Conservation (phyloP, 2,113 vertebrate species). For the Tringa solitaria region DNA sequence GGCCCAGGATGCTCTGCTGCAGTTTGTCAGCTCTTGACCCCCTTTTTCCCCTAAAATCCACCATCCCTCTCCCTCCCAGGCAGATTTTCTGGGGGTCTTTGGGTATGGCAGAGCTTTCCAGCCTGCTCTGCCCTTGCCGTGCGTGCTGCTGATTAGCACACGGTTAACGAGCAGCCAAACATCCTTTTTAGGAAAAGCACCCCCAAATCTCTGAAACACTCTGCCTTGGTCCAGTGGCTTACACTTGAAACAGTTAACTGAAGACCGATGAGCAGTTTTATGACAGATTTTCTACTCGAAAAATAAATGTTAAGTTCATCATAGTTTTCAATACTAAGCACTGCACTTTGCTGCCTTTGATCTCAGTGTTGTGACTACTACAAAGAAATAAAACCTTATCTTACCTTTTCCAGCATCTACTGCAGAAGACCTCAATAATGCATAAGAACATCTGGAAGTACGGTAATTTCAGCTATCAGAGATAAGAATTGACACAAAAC, state of each 20-base stretch:
- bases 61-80: accelerated
- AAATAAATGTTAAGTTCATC: slow-evolving; percentile 81
- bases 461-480: slow-evolving; percentile 84
- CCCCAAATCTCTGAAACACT: background rate
- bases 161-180: background rate
- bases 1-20: accelerated
- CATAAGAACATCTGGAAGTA: slow-evolving; percentile 85
- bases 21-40: background rate
- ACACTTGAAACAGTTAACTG: slow-evolving; percentile 74
- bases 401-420: slow-evolving; percentile 86
- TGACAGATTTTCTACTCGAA: slow-evolving; percentile 77
- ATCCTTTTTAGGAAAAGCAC: background rate
- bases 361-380: slow-evolving; percentile 84
- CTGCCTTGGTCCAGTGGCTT: slow-evolving; percentile 37
- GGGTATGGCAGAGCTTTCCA: background rate
- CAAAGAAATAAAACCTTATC: slow-evolving; percentile 91
- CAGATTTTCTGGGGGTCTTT: background rate
- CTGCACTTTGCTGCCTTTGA: slow-evolving; percentile 84
- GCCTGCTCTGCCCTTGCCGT: background rate
- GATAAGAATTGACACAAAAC: slow-evolving; percentile 87
- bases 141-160: background rate
- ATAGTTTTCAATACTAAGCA: slow-evolving; percentile 79
- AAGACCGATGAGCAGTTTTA: slow-evolving; percentile 74
- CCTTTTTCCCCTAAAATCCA: accelerated
- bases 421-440: slow-evolving; percentile 85